These are phyloP conservation scores for Geophilus truncorum DNA, from an alignment of 2,888 invertebrate species.

Conservation along the genomic window DNA sequence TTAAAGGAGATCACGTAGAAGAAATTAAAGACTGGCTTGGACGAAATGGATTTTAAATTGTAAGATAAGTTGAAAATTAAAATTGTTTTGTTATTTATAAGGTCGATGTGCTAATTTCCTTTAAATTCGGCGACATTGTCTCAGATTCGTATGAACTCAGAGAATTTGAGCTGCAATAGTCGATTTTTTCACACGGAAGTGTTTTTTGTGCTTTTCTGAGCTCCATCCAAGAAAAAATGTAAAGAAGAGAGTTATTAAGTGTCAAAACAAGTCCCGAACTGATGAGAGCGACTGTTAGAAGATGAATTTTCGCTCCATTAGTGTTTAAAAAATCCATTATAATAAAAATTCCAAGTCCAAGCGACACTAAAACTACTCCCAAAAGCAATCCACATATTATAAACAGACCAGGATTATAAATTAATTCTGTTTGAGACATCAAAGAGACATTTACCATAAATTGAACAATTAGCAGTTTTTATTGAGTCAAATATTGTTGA, in stretches of 20 bases:
- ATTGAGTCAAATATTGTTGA: background rate
- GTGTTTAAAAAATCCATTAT: background rate
- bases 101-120: background rate
- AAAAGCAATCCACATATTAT: background rate
- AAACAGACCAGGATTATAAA: constrained; percentile 17
- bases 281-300: background rate
- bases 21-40: constrained; percentile 64
- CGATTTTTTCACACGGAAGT: background rate
- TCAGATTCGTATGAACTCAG: background rate
- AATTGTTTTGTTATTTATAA: background rate
- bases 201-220: background rate
- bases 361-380: background rate
- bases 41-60: constrained; percentile 65
- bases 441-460: no score
- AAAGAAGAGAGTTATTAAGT: background rate
- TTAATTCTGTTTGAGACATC: constrained; percentile 20
- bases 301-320: background rate
- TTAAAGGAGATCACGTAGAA: constrained; percentile 70
- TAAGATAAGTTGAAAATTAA: background rate
- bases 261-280: constrained; percentile 19
- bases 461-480: background rate
- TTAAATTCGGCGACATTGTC: background rate
- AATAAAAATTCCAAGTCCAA: background rate
- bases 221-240: background rate
- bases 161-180: background rate